Evolutionary conservation across 2,797 vertebrate species (phyloP).

Genomic region (Pipistrellus pygmaeus): DNA sequence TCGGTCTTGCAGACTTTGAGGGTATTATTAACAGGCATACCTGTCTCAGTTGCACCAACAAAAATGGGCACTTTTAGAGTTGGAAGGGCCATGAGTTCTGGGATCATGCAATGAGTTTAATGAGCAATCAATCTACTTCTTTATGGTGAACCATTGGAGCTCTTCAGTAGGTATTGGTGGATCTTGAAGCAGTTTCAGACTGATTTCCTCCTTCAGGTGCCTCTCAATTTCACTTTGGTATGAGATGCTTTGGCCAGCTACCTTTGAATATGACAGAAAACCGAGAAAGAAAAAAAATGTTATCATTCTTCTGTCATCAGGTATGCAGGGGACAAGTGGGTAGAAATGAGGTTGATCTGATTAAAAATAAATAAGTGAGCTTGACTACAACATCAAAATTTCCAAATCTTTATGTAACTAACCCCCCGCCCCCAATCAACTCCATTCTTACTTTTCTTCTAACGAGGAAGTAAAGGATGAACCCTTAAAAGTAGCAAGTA

Average conservation of each 20-base stretch:
- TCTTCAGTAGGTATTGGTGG: not conserved
- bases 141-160: not conserved
- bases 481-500: constrained; percentile 24
- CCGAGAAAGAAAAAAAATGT: not conserved
- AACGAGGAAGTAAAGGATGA: not conserved
- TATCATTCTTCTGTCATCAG: not conserved
- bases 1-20: not conserved
- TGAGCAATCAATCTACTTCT: no score
- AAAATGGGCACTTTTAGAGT: not conserved
- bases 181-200: not conserved
- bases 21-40: not conserved
- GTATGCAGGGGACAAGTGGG: not conserved
- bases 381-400: not conserved
- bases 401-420: constrained; percentile 10
- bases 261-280: constrained; percentile 35
- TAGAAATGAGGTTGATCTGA: not conserved
- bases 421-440: not conserved
- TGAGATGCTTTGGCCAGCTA: not conserved
- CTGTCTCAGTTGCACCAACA: not conserved
- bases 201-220: not conserved
- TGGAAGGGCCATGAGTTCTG: not conserved
- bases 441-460: not conserved
- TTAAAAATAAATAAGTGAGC: not conserved
- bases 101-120: not conserved
- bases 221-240: not conserved